Evolutionary conservation across 37 sponge, comb jelly and placozoan genomes (phyloP), one percentile per base, ranked within the genome.

Genomic region (Eunapius fragilis): DNA sequence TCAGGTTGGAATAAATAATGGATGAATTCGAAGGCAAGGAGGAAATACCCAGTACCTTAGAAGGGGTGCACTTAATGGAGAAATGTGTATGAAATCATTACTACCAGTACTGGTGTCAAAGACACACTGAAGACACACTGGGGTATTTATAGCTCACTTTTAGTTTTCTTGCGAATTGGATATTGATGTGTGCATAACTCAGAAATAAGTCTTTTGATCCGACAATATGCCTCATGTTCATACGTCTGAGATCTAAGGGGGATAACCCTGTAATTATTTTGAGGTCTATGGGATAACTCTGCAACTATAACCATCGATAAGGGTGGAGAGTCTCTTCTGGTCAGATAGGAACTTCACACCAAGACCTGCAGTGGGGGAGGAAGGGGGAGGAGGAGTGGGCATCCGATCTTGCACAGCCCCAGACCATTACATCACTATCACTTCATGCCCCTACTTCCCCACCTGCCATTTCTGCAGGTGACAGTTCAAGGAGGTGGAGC

Each of bases 111-210:
- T n/a, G n/a, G n/a, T n/a, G n/a, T n/a, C n/a, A n/a, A n/a, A n/a
- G n/a, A n/a, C n/a, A n/a, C n/a, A n/a, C n/a, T n/a, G n/a, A n/a
- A n/a, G n/a, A n/a, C n/a, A n/a, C n/a, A n/a, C n/a, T n/a, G n/a
- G n/a, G n/a, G n/a, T n/a, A 28, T 3, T 22, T 26, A 13, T 12
- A 75, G 68, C 69, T 72, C 37, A 90, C 93, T 76, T 89, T 93
- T 2, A 93, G 50, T 71, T 69, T 77, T 22, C 79, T 77, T 50
- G 88, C 88, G 70, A 87, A 89, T 23, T 82, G 67, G 45, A 90
- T 81, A 48, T 87, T 87, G 37, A 90, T 84, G 67, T 93, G 94
- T 10, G 93, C 81, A 86, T 93, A 93, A 76, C 93, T 93, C 28
- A 93, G 87, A 78, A 93, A 93, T 2, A 93, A 36, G 47, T 93